These are phyloP conservation scores for Meleagris gallopavo DNA, from an alignment of 2,113 vertebrate genomes.

Conservation along the genomic window DNA sequence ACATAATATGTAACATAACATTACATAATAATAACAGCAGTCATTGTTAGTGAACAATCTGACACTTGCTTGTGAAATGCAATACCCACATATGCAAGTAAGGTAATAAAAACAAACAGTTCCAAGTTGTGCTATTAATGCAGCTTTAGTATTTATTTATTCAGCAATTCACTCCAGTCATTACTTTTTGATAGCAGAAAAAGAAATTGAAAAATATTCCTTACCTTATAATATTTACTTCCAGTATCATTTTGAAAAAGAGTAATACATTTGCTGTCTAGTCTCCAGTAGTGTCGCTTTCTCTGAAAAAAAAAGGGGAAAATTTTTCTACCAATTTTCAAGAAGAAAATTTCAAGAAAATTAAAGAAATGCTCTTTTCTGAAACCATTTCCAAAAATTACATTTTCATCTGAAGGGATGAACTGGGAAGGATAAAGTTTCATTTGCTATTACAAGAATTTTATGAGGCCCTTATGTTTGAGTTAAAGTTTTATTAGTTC, in stretches of 20 bases:
- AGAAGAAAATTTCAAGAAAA: neutral
- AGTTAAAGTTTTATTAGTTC: neutral
- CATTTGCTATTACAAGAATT: neutral
- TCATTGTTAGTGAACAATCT: neutral
- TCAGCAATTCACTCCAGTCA: neutral
- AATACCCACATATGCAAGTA: neutral
- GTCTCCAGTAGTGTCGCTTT: slow-evolving; percentile 95
- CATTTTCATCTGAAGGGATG: neutral
- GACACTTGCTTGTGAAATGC: neutral
- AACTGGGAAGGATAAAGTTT: neutral
- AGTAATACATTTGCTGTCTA: slow-evolving; percentile 98
- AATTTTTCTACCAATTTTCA: neutral
- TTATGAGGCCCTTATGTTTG: neutral
- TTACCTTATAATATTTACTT: slow-evolving; percentile 98
- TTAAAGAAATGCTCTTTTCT: neutral
- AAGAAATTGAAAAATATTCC: neutral
- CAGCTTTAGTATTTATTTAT: neutral
- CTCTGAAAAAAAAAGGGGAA: slow-evolving; percentile 79
- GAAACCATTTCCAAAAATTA: neutral
- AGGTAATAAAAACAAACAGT: neutral
- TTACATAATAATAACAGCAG: too few relatives aligned
- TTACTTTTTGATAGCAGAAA: neutral
- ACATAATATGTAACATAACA: too few relatives aligned
- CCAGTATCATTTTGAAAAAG: slow-evolving; percentile 96
- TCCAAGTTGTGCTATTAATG: neutral